Evolutionary conservation across 1,140 invertebrate genomes (phyloP), one percentile per base, ranked within the genome.

Genomic region (Coptotermes formosanus): DNA sequence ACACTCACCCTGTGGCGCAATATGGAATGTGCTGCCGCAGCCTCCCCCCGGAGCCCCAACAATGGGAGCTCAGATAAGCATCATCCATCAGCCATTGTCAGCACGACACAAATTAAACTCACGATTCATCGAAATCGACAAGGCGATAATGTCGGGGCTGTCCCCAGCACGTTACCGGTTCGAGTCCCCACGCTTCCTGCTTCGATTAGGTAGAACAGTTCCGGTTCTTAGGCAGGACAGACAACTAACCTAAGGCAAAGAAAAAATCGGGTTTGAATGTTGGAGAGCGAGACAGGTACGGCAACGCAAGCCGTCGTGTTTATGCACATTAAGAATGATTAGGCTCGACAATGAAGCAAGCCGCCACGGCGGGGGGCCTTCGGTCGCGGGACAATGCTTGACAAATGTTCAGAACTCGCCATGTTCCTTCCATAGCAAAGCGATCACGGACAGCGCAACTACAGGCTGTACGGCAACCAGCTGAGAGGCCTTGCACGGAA

Each of bases 51-150:
- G 64, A 75, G 64, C n/a, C 64, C 9, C 64, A 75, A 75, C 64
- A 75, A 75, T 75, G 64, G 64, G 64, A 75, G 64, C 64, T 75
- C 64, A 75, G 64, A 75, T 75, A 75, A 75, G 64, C 25, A 75
- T 75, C 64, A 75, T 75, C 64, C 64, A 75, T 75, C 64, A 75
- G 64, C 25, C 64, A 75, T 75, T 75, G 64, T 75, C 64, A 75
- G 64, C 64, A 75, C 64, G 64, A 75, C 64, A 75, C 64, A 75
- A 75, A 75, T 75, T 75, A 75, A 75, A 75, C 64, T 75, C 64
- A 75, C 64, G 64, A 75, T 75, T 75, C 64, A 75, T 75, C 64
- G 64, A 75, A 75, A 75, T 75, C 8, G 9, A 75, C 64, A 75
- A 75, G 64, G 64, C 64, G 64, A 75, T 30, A 75, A 75, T 75